Conservation (phyloP, 2,888 invertebrate genomes). For the Cephalotes varians region DNA sequence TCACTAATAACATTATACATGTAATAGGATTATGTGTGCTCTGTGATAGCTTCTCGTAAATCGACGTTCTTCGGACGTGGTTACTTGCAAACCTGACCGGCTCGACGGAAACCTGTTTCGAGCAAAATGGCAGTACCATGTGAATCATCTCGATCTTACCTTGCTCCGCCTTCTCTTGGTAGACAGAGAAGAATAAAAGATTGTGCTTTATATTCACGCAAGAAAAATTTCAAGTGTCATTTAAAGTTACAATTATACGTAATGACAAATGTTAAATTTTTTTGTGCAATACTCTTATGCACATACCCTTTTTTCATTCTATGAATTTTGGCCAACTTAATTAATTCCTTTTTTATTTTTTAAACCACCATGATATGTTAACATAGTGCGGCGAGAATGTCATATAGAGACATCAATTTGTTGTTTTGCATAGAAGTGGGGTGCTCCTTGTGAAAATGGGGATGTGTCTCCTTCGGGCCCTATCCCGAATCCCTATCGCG, state of each 20-base stretch:
- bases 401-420: constrained; percentile 75
- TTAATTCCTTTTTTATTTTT: not conserved
- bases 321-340: not conserved
- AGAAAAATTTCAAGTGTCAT: not conserved
- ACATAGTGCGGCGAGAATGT: not conserved
- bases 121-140: constrained; percentile 56
- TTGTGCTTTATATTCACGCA: not conserved
- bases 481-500: constrained; percentile 73
- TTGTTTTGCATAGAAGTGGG: constrained; percentile 54
- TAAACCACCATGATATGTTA: not conserved
- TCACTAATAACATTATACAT: not conserved
- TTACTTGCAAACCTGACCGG: constrained; percentile 19
- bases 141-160: constrained; percentile 38
- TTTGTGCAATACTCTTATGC: not conserved
- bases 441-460: constrained; percentile 43
- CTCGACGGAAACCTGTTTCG: constrained; percentile 57
- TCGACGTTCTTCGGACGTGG: constrained; percentile 10
- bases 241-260: not conserved
- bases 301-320: not conserved
- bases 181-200: not conserved
- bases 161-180: constrained; percentile 30
- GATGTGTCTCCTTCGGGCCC: constrained; percentile 32
- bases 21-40: not conserved
- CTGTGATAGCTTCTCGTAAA: constrained; percentile 11
- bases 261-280: too few species aligned